Conservation (phyloP, 2,113 vertebrate genomes). For the Orthonyx spaldingii region DNA sequence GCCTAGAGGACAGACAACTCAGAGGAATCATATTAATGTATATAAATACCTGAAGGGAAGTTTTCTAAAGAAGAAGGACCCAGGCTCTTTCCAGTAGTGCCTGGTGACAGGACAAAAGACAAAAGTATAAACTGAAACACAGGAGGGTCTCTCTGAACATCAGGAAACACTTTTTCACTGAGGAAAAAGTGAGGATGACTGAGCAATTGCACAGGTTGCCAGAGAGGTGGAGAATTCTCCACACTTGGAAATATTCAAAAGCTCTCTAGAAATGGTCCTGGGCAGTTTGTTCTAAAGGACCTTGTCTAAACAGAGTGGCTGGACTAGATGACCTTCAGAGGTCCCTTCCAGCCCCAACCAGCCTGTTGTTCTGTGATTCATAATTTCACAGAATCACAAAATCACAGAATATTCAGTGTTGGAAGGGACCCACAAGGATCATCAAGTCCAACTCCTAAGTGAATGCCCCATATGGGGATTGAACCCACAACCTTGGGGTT, state of each 20-base stretch:
- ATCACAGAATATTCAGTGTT: background rate
- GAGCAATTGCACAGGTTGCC: background rate
- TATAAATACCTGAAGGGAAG: background rate
- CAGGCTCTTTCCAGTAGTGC: background rate
- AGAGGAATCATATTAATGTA: accelerated
- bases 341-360: background rate
- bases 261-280: background rate
- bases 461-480: background rate
- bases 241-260: background rate
- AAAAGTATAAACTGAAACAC: background rate
- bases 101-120: background rate
- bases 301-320: background rate
- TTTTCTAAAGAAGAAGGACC: background rate
- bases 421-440: background rate
- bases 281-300: background rate
- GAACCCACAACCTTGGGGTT: background rate
- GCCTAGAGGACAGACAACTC: background rate
- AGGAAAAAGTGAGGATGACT: background rate
- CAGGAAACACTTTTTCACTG: background rate
- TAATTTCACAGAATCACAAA: background rate
- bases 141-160: background rate
- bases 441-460: background rate
- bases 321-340: background rate
- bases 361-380: background rate
- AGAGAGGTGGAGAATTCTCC: background rate